A percentile compares a stretch with the other conserved stretches of the same genome.
Evolutionary conservation across 1,140 invertebrate genomes (phyloP).

Genomic region (Oncopodura yosiiana): DNA sequence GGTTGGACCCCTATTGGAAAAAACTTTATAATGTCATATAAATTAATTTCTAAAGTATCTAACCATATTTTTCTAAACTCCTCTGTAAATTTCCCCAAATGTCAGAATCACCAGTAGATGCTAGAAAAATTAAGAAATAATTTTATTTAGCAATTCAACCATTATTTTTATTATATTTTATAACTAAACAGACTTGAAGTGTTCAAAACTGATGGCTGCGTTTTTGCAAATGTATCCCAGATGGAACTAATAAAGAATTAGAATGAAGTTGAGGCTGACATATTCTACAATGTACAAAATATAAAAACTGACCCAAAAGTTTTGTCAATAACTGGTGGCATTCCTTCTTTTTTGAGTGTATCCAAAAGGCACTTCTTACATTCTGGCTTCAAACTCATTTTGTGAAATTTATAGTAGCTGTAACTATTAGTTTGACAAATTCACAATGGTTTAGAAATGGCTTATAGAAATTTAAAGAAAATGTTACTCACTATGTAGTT

Average conservation of each 20-base stretch:
- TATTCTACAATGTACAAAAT: background rate
- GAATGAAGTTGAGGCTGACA: background rate
- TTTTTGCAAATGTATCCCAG: slow-evolving; percentile 34
- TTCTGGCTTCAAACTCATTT: slow-evolving; percentile 30
- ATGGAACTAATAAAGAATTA: slow-evolving; percentile 20
- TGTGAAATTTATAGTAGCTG: background rate
- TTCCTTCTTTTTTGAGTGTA: slow-evolving; percentile 26
- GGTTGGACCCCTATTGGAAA: slow-evolving; percentile 10
- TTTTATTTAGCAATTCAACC: background rate
- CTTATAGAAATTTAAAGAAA: too few species aligned
- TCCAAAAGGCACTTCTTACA: slow-evolving; percentile 24
- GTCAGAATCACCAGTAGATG: slow-evolving; percentile 22
- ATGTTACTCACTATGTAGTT: too few species aligned
- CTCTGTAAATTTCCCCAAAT: slow-evolving; percentile 30
- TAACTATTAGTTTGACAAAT: background rate
- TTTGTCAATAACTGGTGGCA: slow-evolving; percentile 34
- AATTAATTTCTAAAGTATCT: background rate
- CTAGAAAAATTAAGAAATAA: background rate
- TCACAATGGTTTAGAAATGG: background rate
- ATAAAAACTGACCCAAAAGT: slow-evolving; percentile 1
- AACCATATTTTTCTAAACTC: slow-evolving; percentile 25
- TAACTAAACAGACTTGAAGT: slow-evolving; percentile 22
- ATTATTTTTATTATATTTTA: background rate
- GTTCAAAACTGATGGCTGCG: slow-evolving; percentile 29
- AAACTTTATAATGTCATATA: background rate